phyloP scores from a whole-genome alignment of 2,113 vertebrate species.

The Notarius lentiginosus region DNA sequence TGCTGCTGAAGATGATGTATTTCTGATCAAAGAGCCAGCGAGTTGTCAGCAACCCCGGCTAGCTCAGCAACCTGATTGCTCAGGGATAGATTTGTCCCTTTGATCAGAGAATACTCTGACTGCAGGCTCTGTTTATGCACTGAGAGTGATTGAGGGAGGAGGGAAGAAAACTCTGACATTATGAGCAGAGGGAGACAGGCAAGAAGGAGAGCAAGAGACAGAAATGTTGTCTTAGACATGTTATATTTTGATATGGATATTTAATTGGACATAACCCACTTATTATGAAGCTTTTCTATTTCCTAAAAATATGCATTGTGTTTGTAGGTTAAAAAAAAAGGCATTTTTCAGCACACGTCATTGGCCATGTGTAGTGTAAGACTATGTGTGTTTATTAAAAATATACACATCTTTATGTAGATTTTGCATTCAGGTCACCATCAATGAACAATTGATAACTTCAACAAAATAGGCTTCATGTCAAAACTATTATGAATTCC shows the following conservation, averaged over 20 bases:
- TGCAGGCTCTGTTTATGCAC: constrained; percentile 76
- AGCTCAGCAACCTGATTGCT: constrained; percentile 77
- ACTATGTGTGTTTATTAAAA: neutral
- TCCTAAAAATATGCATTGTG: constrained; percentile 8
- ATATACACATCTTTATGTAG: neutral
- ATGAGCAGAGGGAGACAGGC: constrained; percentile 59
- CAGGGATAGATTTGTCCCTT: constrained; percentile 77
- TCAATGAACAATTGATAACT: too few relatives aligned
- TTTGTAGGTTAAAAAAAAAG: neutral
- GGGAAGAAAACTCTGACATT: constrained; percentile 52
- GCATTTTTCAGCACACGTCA: neutral
- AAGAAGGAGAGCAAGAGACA: constrained; percentile 22
- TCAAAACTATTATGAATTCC: too few relatives aligned
- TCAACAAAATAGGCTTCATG: too few relatives aligned
- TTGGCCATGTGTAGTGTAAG: neutral
- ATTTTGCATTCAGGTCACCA: too few relatives aligned
- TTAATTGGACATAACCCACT: constrained; percentile 61
- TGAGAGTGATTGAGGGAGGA: constrained; percentile 52
- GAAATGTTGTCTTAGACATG: constrained; percentile 65
- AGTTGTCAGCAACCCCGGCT: constrained; percentile 79
- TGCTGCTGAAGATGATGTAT: constrained; percentile 81
- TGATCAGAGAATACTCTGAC: constrained; percentile 80
- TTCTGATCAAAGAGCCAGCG: constrained; percentile 85
- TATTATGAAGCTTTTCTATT: constrained; percentile 60
- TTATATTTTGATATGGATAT: constrained; percentile 75